Evolutionary conservation across 2,888 invertebrate species (phyloP).

Genomic region (Agrenia bidenticulata): DNA sequence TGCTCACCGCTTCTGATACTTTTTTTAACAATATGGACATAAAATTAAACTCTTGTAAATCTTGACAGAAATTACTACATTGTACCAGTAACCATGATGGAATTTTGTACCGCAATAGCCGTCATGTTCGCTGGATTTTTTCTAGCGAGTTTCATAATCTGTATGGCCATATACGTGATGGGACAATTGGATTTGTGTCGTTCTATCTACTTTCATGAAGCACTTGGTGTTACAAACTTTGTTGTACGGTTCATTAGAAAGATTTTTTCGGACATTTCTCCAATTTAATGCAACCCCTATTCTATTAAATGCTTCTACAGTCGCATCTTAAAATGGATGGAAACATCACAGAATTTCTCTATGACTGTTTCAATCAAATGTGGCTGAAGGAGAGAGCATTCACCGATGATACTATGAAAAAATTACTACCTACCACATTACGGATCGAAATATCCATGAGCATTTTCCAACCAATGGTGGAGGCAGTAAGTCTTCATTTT

Average conservation of each 20-base stretch:
- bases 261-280: not conserved
- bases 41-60: not conserved
- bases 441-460: slow-evolving; percentile 26
- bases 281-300: no score
- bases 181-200: slow-evolving; percentile 29
- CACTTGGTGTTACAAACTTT: slow-evolving; percentile 28
- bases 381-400: slow-evolving; percentile 25
- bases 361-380: slow-evolving; percentile 33
- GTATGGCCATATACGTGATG: slow-evolving; percentile 23
- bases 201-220: slow-evolving; percentile 35
- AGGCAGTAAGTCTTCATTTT: slow-evolving; percentile 13
- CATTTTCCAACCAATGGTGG: slow-evolving; percentile 32
- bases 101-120: slow-evolving; percentile 14
- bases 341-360: slow-evolving; percentile 19
- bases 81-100: slow-evolving; percentile 4
- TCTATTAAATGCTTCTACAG: no score
- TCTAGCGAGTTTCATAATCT: slow-evolving; percentile 17
- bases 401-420: slow-evolving; percentile 32
- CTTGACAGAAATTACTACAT: slow-evolving; percentile 19
- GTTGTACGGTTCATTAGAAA: slow-evolving; percentile 29
- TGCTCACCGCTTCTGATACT: no score
- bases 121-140: slow-evolving; percentile 30
- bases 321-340: slow-evolving; percentile 29
- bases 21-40: not conserved
- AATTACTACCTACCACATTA: slow-evolving; percentile 23